These are phyloP conservation scores for Brachyopa scutellaris DNA, from an alignment of 2,888 invertebrate species.

Conservation along the genomic window DNA sequence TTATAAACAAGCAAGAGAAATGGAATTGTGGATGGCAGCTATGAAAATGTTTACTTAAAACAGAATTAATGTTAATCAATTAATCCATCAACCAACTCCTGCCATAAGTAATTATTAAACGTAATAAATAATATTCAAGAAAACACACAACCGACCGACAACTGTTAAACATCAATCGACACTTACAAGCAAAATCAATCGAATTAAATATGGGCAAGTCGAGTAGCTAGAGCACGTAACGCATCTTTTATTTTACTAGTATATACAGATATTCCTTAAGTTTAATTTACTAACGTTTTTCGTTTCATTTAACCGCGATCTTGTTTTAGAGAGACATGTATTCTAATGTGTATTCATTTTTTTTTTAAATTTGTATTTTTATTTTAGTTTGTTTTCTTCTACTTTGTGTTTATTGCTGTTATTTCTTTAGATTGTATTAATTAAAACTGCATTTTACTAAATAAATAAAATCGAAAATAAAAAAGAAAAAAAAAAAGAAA, in stretches of 20 bases:
- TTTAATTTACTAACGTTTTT: conserved; percentile 20
- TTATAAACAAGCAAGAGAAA: conserved; percentile 17
- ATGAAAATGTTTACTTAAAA: conserved; percentile 27
- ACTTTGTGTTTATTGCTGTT: conserved; percentile 61
- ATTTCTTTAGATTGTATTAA: conserved; percentile 66
- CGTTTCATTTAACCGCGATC: background rate
- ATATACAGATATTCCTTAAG: conserved; percentile 16
- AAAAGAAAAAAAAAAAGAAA: conserved; percentile 27
- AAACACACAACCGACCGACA: conserved; percentile 32
- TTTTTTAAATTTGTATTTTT: conserved; percentile 57
- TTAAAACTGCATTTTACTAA: conserved; percentile 72
- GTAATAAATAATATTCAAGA: conserved; percentile 39
- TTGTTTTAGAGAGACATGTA: conserved; percentile 25
- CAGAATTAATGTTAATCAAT: conserved; percentile 14
- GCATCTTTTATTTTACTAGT: conserved; percentile 22
- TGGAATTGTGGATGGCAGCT: conserved; percentile 24
- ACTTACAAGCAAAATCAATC: conserved; percentile 11
- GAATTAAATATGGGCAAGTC: conserved; percentile 15
- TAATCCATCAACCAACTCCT: conserved; percentile 61
- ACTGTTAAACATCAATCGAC: background rate
- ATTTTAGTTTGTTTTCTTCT: conserved; percentile 55
- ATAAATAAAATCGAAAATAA: conserved; percentile 65
- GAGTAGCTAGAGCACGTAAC: conserved; percentile 47
- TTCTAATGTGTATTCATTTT: conserved; percentile 64
- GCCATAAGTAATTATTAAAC: conserved; percentile 61